Base-by-base conservation (phyloP, 1,140 invertebrate genomes). In the Eumeta japonica region DNA sequence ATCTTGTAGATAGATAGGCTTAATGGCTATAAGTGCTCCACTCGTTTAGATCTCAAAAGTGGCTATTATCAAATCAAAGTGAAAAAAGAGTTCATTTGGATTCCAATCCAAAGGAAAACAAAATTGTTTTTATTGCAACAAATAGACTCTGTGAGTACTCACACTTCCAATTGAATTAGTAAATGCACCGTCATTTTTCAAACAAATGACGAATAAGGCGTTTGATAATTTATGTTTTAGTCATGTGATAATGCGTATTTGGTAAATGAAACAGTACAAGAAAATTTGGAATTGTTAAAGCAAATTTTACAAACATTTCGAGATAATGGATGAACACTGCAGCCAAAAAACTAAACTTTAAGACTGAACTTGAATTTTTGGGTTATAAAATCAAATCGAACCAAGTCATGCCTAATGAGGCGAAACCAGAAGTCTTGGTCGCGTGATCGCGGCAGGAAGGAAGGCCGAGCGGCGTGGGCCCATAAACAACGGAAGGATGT, bases 101-200 rank as follows among this genome's bases (percentile, higher is more conserved):
- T 3, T 50, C 47, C 1, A 45, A 50, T 15, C 43, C 45, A 7
- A 41, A 54, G 14, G n/a, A n/a, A n/a, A n/a, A n/a, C n/a, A n/a
- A n/a, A n/a, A 52, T 50, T 0, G 38, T 52, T 15, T 60, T 60
- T 37, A 36, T 51, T 2, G 52, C 46, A 12, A 45, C 45, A 3
- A 32, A 47, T 16, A 55, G 62, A 2, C 48, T 55, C 13, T 78
- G 46, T 27, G 38, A 46, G n/a, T n/a, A n/a, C n/a, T n/a, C n/a
- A n/a, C n/a, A n/a, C n/a, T n/a, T n/a, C n/a, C n/a, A n/a, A 35
- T 55, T 33, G 49, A 43, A 2, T 15, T 50, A 16, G 7, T 18
- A 3, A 35, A 35, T 12, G 34, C 7, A 2, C 45, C 41, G 14
- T 27, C 37, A 2, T 16, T 37, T 10, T 48, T 48, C 27, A 43